Conservation (phyloP, 2,888 invertebrate genomes). For the Euplexia lucipara region DNA sequence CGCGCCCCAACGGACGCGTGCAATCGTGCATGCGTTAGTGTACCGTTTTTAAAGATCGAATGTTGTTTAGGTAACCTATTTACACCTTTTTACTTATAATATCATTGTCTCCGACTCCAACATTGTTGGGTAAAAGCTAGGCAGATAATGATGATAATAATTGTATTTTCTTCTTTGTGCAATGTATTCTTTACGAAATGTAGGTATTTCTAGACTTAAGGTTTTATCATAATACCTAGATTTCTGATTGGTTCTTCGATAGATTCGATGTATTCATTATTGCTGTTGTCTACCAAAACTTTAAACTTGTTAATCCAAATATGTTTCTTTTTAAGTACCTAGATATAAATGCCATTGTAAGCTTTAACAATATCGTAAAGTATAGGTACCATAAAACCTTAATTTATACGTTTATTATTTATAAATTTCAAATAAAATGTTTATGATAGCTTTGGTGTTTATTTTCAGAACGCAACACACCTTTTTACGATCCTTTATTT, state of each 20-base stretch:
- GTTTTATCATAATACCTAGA: neutral
- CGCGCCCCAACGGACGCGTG: too few relatives aligned
- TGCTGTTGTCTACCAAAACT: constrained; percentile 15
- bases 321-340: constrained; percentile 39
- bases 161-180: neutral
- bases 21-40: too few relatives aligned
- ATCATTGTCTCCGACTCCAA: too few relatives aligned
- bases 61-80: too few relatives aligned
- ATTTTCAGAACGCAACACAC: constrained; percentile 1
- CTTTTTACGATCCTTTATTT: neutral
- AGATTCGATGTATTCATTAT: too few relatives aligned
- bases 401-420: constrained; percentile 33
- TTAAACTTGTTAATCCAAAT: constrained; percentile 34
- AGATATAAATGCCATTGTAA: constrained; percentile 50
- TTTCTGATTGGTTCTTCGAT: too few relatives aligned
- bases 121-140: too few relatives aligned
- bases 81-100: too few relatives aligned
- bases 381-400: constrained; percentile 7
- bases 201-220: neutral
- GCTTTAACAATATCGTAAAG: constrained; percentile 48
- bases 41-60: too few relatives aligned
- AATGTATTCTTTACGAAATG: neutral
- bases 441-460: constrained; percentile 24
- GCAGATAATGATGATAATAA: neutral
- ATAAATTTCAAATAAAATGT: constrained; percentile 43